phyloP scores from a whole-genome alignment of 2,888 invertebrate species.

The Drosophila stalkeri region DNA sequence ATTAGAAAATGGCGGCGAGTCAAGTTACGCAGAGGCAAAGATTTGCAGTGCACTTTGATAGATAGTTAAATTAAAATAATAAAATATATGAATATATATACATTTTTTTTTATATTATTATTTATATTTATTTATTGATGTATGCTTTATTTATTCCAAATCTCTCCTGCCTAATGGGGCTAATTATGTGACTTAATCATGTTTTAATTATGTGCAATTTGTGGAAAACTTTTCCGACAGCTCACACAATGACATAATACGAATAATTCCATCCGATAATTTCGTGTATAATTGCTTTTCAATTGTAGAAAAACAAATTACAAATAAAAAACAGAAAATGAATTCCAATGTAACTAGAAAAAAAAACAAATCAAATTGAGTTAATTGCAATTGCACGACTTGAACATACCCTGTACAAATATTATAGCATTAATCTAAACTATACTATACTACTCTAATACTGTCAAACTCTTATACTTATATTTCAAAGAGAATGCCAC shows the following conservation, averaged over 20 bases:
- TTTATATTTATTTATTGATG: background rate
- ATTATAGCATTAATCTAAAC: background rate
- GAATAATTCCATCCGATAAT: slow-evolving; percentile 2
- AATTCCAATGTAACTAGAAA: background rate
- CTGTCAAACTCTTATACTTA: no score
- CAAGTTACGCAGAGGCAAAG: background rate
- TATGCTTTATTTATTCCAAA: background rate
- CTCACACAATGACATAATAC: slow-evolving; percentile 3
- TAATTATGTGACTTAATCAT: slow-evolving; percentile 7
- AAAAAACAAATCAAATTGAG: background rate
- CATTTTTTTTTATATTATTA: no score
- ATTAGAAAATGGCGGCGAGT: slow-evolving; percentile 1
- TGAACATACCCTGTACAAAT: background rate
- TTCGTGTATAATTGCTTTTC: background rate
- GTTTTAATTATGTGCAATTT: slow-evolving; percentile 10
- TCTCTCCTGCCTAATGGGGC: background rate
- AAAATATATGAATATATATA: no score
- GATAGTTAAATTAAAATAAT: no score
- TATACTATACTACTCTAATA: background rate
- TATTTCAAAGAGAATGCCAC: no score
- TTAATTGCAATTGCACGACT: background rate
- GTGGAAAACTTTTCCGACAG: slow-evolving; percentile 1
- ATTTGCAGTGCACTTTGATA: no score
- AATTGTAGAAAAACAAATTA: background rate
- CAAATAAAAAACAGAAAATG: background rate